phyloP scores from a whole-genome alignment of 2,888 invertebrate species.

The Anagyrus pseudococci region DNA sequence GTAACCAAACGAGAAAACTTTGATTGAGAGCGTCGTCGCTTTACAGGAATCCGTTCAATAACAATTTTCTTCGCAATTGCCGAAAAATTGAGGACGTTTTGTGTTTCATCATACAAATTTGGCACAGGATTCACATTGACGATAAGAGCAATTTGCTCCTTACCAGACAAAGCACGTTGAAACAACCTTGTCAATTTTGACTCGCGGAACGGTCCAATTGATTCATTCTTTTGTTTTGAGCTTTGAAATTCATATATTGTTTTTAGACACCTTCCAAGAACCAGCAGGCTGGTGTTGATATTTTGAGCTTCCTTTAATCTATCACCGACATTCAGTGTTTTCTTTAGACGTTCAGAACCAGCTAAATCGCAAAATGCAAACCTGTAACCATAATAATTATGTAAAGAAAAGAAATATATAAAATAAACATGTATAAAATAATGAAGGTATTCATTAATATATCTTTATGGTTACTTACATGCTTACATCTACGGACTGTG shows the following conservation, averaged over 20 bases:
- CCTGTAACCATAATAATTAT: constrained; percentile 64
- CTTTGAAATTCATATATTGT: constrained; percentile 64
- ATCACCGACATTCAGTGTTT: constrained; percentile 81
- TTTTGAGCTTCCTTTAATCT: constrained; percentile 87
- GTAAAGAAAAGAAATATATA: constrained; percentile 1
- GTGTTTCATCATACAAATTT: constrained; percentile 81
- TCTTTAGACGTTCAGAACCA: constrained; percentile 85
- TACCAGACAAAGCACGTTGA: constrained; percentile 80
- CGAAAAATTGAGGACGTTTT: constrained; percentile 85
- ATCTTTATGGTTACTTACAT: constrained; percentile 45
- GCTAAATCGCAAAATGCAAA: constrained; percentile 86
- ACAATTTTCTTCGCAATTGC: constrained; percentile 78
- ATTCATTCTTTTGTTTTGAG: constrained; percentile 49
- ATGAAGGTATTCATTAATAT: constrained; percentile 3
- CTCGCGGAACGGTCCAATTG: constrained; percentile 73
- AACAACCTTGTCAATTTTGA: constrained; percentile 89
- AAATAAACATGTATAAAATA: constrained; percentile 9
- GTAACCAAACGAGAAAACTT: constrained; percentile 54
- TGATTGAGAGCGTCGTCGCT: constrained; percentile 44
- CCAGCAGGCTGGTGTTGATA: constrained; percentile 89
- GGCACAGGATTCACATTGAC: constrained; percentile 85
- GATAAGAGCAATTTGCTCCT: constrained; percentile 80
- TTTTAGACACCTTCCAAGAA: constrained; percentile 82
- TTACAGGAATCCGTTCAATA: constrained; percentile 46
- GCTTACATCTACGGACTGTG: constrained; percentile 54